Conservation (phyloP, 2,888 invertebrate species). For the Drosophila yooni region DNA sequence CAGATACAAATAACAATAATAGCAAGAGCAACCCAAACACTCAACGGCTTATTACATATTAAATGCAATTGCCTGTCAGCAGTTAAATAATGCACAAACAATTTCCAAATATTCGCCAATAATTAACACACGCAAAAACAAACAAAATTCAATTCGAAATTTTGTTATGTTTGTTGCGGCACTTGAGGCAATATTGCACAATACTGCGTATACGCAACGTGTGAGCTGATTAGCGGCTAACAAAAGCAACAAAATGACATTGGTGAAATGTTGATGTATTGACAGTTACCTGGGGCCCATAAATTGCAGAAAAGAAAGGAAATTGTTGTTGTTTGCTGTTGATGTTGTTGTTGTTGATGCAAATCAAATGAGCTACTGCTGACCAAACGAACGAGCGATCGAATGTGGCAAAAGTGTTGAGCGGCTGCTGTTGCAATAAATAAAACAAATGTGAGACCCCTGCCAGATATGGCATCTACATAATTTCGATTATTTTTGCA, state of each 20-base stretch:
- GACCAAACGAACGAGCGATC: constrained; percentile 48
- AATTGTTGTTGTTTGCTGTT: constrained; percentile 8
- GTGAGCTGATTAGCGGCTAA: constrained; percentile 33
- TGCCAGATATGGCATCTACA: constrained; percentile 59
- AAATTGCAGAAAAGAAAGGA: constrained; percentile 24
- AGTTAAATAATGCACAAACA: constrained; percentile 52
- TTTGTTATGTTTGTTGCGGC: neutral
- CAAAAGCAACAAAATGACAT: constrained; percentile 10
- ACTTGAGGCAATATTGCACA: constrained; percentile 22
- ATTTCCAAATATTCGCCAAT: constrained; percentile 31
- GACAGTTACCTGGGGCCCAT: constrained; percentile 34
- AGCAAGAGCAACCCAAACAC: constrained; percentile 14
- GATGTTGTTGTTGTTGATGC: constrained; percentile 31
- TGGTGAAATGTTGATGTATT: constrained; percentile 20
- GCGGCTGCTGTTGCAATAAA: constrained; percentile 41
- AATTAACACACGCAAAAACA: constrained; percentile 31
- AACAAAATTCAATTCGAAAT: constrained; percentile 12
- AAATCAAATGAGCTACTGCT: constrained; percentile 56
- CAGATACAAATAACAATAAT: constrained; percentile 26
- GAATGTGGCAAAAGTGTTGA: constrained; percentile 9
- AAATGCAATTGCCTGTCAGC: constrained; percentile 50
- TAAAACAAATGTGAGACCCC: constrained; percentile 48
- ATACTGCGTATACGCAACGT: constrained; percentile 49
- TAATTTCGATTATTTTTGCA: constrained; percentile 74
- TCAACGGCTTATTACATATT: constrained; percentile 47